These are phyloP conservation scores for Eupithecia abbreviata DNA, from an alignment of 2,888 invertebrate genomes.

Conservation along the genomic window DNA sequence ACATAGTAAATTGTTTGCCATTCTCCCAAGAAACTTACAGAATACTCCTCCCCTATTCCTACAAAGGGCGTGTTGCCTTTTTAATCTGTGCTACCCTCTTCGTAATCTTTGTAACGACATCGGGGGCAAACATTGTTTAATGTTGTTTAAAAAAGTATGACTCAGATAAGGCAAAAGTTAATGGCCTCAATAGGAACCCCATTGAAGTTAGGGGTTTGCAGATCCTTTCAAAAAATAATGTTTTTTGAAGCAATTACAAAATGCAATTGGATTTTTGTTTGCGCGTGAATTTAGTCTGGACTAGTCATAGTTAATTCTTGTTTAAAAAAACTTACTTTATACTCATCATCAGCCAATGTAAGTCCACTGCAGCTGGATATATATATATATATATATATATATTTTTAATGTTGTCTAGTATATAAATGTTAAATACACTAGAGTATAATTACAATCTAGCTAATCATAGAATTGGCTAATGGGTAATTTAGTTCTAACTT, in stretches of 20 bases:
- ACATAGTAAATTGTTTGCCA: background rate
- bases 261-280: background rate
- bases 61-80: constrained; percentile 59
- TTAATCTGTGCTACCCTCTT: constrained; percentile 60
- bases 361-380: too few species aligned
- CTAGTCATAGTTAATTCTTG: too few species aligned
- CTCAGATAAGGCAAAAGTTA: constrained; percentile 51
- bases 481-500: too few species aligned
- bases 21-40: constrained; percentile 13
- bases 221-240: background rate
- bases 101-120: constrained; percentile 54
- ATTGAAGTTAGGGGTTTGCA: constrained; percentile 30
- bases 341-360: too few species aligned
- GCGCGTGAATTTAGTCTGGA: too few species aligned
- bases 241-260: background rate
- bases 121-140: constrained; percentile 56
- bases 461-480: too few species aligned
- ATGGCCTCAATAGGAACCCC: constrained; percentile 44
- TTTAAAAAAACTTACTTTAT: too few species aligned
- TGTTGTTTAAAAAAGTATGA: constrained; percentile 57
- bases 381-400: too few species aligned
- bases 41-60: constrained; percentile 39
- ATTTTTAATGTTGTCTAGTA: too few species aligned
- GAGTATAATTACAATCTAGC: too few species aligned
- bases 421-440: too few species aligned